These are phyloP conservation scores for Brachypterus glaber DNA, from an alignment of 2,888 invertebrate species.

Conservation along the genomic window DNA sequence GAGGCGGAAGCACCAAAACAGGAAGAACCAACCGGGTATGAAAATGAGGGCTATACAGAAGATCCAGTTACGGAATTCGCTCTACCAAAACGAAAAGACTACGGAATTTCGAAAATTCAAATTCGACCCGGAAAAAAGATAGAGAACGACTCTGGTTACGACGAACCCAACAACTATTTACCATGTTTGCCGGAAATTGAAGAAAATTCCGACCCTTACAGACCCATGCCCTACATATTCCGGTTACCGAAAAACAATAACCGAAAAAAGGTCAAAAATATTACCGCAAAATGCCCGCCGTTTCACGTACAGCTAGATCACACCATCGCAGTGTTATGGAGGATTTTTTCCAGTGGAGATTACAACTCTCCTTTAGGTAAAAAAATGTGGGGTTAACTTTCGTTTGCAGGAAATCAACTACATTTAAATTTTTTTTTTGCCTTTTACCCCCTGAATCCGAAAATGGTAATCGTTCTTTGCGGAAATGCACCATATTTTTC, in stretches of 20 bases:
- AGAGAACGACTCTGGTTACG: neutral
- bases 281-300: neutral
- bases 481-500: too few species aligned
- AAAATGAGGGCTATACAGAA: too few species aligned
- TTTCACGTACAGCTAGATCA: neutral
- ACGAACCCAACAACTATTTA: neutral
- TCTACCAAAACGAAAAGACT: neutral
- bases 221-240: neutral
- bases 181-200: neutral
- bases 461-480: too few species aligned
- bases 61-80: too few species aligned
- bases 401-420: too few species aligned
- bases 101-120: neutral
- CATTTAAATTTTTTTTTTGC: too few species aligned
- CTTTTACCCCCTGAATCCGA: too few species aligned
- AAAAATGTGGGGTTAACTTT: too few species aligned
- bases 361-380: neutral
- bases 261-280: neutral
- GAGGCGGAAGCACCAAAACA: too few species aligned
- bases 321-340: neutral
- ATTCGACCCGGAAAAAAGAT: constrained; percentile 3
- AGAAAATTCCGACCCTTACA: neutral
- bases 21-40: too few species aligned
- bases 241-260: neutral
- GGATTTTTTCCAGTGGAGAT: neutral